Evolutionary conservation across 2,888 invertebrate species (phyloP), one percentile per base, ranked within the genome.

Genomic region (Drosophila barbarae): DNA sequence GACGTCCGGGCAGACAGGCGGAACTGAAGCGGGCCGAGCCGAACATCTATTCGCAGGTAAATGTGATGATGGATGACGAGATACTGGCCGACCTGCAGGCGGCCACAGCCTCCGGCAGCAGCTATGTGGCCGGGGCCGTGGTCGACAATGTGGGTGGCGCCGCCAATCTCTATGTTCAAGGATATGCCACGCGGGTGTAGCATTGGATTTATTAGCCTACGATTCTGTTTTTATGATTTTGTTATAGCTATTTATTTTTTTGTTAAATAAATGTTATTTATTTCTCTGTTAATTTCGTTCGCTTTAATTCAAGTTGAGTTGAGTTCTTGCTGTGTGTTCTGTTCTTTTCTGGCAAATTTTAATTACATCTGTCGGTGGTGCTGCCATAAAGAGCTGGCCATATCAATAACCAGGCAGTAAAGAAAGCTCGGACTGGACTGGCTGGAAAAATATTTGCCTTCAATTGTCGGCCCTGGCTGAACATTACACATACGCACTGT

Each of bases 31-130:
- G 89, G 26, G 86, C 87, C 59, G 90, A 90, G 73, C 89, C 90
- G 60, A 89, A 89, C 67, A 90, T 90, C 75, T 90, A 89, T 76
- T 89, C 90, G 69, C 90, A 90, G 89, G 90, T 90, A 90, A 89
- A 85, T 84, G 85, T 88, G 79, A 87, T 87, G 81, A 84, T 85
- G 77, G 86, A 89, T 72, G 82, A 83, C 75, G 85, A 85, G 50
- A 82, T 80, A 69, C 79, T 81, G 54, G 86, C 85, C 57, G 82
- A 84, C 70, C 65, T 70, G 69, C 84, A 74, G 66, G 51, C 74
- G 74, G 79, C 79, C 70, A 73, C 77, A 46, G 70, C 58, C 39
- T 56, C 77, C 32, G 79, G 79, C 36, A 72, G 54, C 55, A 85
- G 85, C 54, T 80, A 80, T 57, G 69, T 80, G 53, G 81, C 84